These are phyloP conservation scores for Sternotherus odoratus DNA, from an alignment of 2,797 vertebrate species.

Conservation along the genomic window DNA sequence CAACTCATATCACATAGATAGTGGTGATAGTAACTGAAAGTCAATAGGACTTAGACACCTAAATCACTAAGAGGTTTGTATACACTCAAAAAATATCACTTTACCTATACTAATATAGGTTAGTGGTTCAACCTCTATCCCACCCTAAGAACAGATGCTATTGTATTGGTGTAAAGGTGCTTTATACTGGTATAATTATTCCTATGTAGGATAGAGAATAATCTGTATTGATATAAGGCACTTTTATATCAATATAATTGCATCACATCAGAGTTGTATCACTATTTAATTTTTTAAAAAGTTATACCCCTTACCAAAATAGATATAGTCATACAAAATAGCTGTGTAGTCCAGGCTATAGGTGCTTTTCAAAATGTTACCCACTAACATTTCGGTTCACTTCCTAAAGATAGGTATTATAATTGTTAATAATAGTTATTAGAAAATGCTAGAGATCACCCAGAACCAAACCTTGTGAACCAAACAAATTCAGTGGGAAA, in stretches of 20 bases:
- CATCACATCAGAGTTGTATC: not conserved
- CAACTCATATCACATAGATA: not conserved
- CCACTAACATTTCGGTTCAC: not conserved
- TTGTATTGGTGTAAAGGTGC: not conserved
- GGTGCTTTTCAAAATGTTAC: not conserved
- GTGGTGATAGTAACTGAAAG: too few species aligned
- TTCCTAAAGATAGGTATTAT: not conserved
- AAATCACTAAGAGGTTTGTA: not conserved
- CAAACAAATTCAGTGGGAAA: not conserved
- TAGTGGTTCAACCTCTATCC: accelerated
- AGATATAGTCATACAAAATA: not conserved
- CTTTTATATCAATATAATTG: not conserved
- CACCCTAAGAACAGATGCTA: not conserved
- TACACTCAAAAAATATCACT: not conserved
- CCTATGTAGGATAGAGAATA: not conserved
- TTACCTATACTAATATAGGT: not conserved
- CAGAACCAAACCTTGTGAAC: accelerated
- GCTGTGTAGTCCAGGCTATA: not conserved
- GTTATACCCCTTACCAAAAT: not conserved
- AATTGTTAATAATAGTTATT: not conserved
- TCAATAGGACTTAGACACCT: not conserved
- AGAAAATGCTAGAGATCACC: accelerated
- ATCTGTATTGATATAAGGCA: not conserved
- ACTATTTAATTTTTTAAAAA: not conserved
- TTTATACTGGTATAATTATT: not conserved